Evolutionary conservation across 1,140 invertebrate species (phyloP), one percentile per base, ranked within the genome.

Genomic region (Nilaparvata lugens): DNA sequence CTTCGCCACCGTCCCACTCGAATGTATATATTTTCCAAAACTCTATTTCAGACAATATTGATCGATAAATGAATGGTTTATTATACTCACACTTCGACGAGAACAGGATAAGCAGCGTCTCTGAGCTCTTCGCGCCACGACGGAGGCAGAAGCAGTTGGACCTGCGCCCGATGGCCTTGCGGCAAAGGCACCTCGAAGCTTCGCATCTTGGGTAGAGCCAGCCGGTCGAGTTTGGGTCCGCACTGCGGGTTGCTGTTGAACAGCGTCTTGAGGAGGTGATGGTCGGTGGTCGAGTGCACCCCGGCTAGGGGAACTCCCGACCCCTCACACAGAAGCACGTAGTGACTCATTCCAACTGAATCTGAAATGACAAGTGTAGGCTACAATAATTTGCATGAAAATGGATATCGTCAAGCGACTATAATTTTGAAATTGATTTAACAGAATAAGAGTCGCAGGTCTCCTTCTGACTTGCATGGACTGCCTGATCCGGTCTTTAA

Each of bases 41-140:
- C n/a, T n/a, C n/a, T n/a, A n/a, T n/a, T n/a, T n/a, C n/a, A n/a
- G n/a, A n/a, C n/a, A n/a, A n/a, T n/a, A n/a, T n/a, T n/a, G n/a
- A n/a, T n/a, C n/a, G n/a, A n/a, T n/a, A n/a, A 35, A 2, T 35
- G 7, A 35, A 53, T 18, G 4, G 11, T 42, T 18, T 7, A 14
- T 28, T 25, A 56, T 56, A 75, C 82, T 77, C 77, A 87, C 79
- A 91, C 87, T 76, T 91, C 86, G 52, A 91, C 87, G 51, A 91
- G 79, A 9, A 90, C 87, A 7, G 88, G 88, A 75, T 89, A 91
- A 23, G 88, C 87, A 25, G 88, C 88, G 72, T 91, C 88, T 14
- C 88, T 75, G 5, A 91, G 76, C 69, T 91, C 88, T 70, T 88
- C 87, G 16, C 88, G 76, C 88, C 88, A 91, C 62, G 86, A 88